phyloP scores from a whole-genome alignment of 2,888 invertebrate species.

The Chloroclysta siterata region DNA sequence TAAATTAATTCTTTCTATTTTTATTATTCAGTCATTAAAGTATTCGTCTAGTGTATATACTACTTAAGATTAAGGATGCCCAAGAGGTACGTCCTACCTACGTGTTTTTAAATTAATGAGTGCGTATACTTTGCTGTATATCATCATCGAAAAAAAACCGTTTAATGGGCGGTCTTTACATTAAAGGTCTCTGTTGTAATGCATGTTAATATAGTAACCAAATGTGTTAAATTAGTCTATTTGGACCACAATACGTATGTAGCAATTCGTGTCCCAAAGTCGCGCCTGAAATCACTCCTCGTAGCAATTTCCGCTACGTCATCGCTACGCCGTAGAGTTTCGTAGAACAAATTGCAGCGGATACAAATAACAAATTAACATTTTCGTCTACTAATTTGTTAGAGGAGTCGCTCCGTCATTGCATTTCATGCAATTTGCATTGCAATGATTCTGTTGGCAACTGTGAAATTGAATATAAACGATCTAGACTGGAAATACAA shows the following conservation, averaged over 20 bases:
- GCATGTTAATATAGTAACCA: too few relatives aligned
- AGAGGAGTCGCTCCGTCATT: slow-evolving; percentile 64
- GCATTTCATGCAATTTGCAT: slow-evolving; percentile 68
- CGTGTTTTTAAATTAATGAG: too few relatives aligned
- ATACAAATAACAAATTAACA: slow-evolving; percentile 69
- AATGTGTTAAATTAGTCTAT: neutral
- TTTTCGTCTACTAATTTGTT: slow-evolving; percentile 62
- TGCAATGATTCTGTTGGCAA: slow-evolving; percentile 49
- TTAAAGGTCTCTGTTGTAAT: too few relatives aligned
- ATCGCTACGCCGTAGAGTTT: slow-evolving; percentile 40
- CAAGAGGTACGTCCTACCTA: too few relatives aligned
- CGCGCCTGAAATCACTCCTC: slow-evolving; percentile 14
- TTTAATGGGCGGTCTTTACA: too few relatives aligned
- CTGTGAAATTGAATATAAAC: slow-evolving; percentile 10
- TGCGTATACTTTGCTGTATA: too few relatives aligned
- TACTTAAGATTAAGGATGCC: too few relatives aligned
- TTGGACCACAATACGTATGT: neutral
- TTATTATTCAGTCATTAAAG: too few relatives aligned
- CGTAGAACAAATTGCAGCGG: slow-evolving; percentile 56
- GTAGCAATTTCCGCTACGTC: slow-evolving; percentile 29
- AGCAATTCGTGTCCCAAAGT: neutral
- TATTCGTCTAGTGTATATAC: too few relatives aligned
- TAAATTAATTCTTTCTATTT: too few relatives aligned
- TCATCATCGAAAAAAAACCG: too few relatives aligned
- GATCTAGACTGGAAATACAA: too few relatives aligned